A percentile compares a stretch with the other conserved stretches of the same genome.
Conservation (phyloP, 1,140 invertebrate genomes). For the Aporrectodea caliginosa region DNA sequence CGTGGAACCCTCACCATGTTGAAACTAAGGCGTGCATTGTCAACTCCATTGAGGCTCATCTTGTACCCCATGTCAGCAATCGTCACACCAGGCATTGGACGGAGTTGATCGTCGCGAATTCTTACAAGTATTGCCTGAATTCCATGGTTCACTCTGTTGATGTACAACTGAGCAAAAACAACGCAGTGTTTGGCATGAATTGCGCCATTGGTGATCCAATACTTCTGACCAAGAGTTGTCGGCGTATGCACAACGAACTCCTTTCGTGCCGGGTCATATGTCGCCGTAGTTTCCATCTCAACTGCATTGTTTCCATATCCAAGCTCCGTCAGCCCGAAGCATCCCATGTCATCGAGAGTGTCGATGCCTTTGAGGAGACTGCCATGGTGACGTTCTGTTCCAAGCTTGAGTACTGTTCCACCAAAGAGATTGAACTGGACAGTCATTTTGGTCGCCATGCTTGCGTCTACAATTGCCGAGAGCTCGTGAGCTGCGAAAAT, state of each 20-base stretch:
- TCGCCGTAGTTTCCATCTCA: conserved; percentile 54
- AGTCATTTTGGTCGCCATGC: conserved; percentile 55
- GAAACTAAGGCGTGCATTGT: conserved; percentile 52
- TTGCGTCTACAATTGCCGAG: conserved; percentile 48
- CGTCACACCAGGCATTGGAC: conserved; percentile 41
- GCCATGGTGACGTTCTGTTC: conserved; percentile 48
- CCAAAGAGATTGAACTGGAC: conserved; percentile 55
- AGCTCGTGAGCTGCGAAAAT: conserved; percentile 54
- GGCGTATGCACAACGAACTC: conserved; percentile 51
- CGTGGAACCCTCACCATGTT: conserved; percentile 49
- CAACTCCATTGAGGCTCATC: conserved; percentile 53
- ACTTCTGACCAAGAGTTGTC: conserved; percentile 47
- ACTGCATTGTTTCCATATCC: conserved; percentile 55
- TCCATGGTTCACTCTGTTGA: conserved; percentile 43
- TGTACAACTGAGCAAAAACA: conserved; percentile 48
- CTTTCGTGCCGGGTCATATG: conserved; percentile 42
- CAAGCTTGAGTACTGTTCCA: conserved; percentile 51
- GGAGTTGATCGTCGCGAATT: conserved; percentile 47
- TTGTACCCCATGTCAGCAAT: conserved; percentile 54
- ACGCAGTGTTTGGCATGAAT: conserved; percentile 51
- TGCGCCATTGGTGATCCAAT: conserved; percentile 55
- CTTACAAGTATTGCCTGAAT: conserved; percentile 49
- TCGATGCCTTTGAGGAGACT: conserved; percentile 47
- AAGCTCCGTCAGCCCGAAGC: conserved; percentile 52
- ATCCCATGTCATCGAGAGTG: conserved; percentile 49